Conservation (phyloP, 2,113 vertebrate genomes). For the Tricholaema leucomelas region DNA sequence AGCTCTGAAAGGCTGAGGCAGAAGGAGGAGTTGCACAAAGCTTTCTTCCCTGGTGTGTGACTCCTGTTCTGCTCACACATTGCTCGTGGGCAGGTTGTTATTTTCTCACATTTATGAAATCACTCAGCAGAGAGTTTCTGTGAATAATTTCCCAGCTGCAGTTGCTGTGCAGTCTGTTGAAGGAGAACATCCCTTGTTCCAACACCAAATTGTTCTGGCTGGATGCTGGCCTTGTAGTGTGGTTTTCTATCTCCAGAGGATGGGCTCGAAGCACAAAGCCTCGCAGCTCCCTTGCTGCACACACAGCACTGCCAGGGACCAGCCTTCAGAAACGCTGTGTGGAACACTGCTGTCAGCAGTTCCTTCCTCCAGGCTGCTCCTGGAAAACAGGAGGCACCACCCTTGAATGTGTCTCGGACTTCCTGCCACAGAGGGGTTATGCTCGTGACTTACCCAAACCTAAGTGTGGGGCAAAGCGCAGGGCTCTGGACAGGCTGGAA, state of each 20-base stretch:
- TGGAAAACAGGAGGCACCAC: background rate
- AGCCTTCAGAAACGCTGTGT: background rate
- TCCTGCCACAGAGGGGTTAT: background rate
- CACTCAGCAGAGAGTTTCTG: background rate
- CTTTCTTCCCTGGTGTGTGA: background rate
- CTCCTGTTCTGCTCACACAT: background rate
- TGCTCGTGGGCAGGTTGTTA: background rate
- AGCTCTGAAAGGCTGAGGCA: background rate
- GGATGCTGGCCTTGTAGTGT: background rate
- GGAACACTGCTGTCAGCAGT: background rate
- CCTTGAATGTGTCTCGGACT: background rate
- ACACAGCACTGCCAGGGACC: background rate
- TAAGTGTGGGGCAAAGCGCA: too few species aligned
- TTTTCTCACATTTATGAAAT: background rate
- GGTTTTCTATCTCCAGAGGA: background rate
- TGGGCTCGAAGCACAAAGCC: background rate
- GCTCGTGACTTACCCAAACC: background rate
- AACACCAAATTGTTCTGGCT: background rate
- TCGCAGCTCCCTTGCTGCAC: background rate
- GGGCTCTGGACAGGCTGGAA: too few species aligned
- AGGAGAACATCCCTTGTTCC: background rate
- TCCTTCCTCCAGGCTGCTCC: background rate
- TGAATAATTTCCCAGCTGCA: background rate
- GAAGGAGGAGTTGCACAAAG: background rate
- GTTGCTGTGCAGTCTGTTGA: background rate